Base-by-base conservation (phyloP, 2,797 vertebrate species). In the Acrossocheilus wenchowensis region DNA sequence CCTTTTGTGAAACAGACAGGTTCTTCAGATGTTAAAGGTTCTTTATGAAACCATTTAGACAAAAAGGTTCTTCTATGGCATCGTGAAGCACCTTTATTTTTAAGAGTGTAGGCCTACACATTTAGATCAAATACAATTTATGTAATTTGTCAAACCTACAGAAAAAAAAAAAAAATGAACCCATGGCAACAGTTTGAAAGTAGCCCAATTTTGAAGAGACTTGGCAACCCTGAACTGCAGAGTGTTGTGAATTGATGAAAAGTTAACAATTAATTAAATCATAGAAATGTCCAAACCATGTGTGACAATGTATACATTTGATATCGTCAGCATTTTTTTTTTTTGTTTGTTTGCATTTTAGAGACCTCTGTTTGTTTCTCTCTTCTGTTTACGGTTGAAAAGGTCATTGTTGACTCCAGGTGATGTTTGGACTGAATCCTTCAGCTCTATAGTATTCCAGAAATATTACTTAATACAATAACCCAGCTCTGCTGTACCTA, bases 381-480 rank as follows among this genome's bases (percentile, higher is more conserved):
- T 48, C 34, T 69, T 6, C n/a, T 54, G 45, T 80, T 10, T 78
- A 36, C 74, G 15, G 48, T 48, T 84, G 41, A 60, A 81, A 77
- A 57, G 64, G 23, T 86, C 14, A 87, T 30, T 72, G 43, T 5
- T 83, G 36, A 30, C 71, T 81, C 57, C 43, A 57, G n/a, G 45
- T 36, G 45, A 57, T 78, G 36, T 23, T 43, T 87, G 34, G 17
- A 71, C 4, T 9, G 39, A 74, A 36, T 60, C 81, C 36, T n/a
- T 74, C 21, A 84, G 81, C 71, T 73, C 34, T 68, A 79, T 39
- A 43, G 36, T 66, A 72, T 62, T 21, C 39, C 34, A 26, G 36
- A 48, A 17, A 68, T 30, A 66, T 52, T 54, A 84, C 77, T 64
- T 45, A 77, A 10, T 43, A 21, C 78, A 82, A 64, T 82, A 82